These are phyloP conservation scores for Amyelois transitella DNA, from an alignment of 1,140 invertebrate species.

Conservation along the genomic window DNA sequence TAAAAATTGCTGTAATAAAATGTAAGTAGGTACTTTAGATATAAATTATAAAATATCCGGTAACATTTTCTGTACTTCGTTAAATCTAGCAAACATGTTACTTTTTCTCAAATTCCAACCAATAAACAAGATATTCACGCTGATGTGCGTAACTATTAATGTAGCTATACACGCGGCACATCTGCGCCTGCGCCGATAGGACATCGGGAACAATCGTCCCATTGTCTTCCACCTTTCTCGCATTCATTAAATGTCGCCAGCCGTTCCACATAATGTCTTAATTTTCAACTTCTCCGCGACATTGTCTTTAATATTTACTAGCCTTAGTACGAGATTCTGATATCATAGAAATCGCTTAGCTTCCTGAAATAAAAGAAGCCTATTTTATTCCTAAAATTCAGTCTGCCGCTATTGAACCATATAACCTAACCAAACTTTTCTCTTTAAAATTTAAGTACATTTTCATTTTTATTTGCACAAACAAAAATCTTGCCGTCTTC, in stretches of 20 bases:
- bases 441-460: too few species aligned
- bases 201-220: constrained; percentile 31
- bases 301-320: not conserved
- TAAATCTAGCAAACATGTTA: not conserved
- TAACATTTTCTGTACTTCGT: not conserved
- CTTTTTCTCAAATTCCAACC: not conserved
- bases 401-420: too few species aligned
- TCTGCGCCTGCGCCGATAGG: not conserved
- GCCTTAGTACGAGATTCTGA: too few species aligned
- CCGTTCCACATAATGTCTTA: constrained; percentile 33
- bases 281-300: constrained; percentile 12
- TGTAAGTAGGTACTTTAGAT: too few species aligned
- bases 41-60: too few species aligned
- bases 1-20: too few species aligned
- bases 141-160: not conserved
- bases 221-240: constrained; percentile 34
- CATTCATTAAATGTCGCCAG: constrained; percentile 38
- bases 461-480: too few species aligned
- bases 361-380: too few species aligned
- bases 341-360: too few species aligned
- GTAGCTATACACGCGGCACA: constrained; percentile 5
- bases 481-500: too few species aligned
- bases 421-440: too few species aligned
- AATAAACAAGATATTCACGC: not conserved
- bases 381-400: too few species aligned